Base-by-base conservation (phyloP, 1,140 invertebrate genomes). In the Triops cancriformis region DNA sequence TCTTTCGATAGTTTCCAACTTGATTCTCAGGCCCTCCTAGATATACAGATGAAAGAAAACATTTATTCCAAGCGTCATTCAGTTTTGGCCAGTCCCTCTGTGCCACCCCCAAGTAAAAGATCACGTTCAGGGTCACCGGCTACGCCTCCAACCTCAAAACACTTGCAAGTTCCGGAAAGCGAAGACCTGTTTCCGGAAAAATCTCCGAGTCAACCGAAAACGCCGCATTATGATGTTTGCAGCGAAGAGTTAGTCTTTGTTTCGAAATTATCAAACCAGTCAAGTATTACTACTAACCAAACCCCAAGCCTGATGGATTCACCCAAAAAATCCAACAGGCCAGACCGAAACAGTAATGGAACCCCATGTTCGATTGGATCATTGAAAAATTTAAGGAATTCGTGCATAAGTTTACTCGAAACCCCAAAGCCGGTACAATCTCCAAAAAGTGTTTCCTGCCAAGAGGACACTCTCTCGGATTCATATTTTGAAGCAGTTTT, bases 401-500 rank as follows among this genome's bases (percentile, higher is more conserved):
- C 31, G 7, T 37, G 2, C 31, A 37, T 2, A 37, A 37, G 31
- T 37, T 2, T 7, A 37, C 31, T 37, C 2, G 7, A 37, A 37
- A 37, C 2, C 31, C 31, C 31, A 7, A 37, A 37, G 2, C 7
- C 31, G 31, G 2, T 37, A 37, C 31, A 37, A 7, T 37, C 31
- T 37, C 7, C 31, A 7, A 37, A 37, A 7, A 37, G 31, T 7
- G 2, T 37, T 7, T 64, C 51, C 6, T 23, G 1, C 23, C 51
- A 73, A 73, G 73, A 79, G 42, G 72, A 80, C 10, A 76, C 75
- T 9, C 10, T 81, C 26, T 79, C 76, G 18, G 80, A 80, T 64
- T 80, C 80, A 10, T 79, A 80, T 23, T 75, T 78, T 27, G 79
- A 80, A 6, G 18, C 43, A n/a, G 80, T 77, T n/a, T 80, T 80